These are phyloP conservation scores for Rhinatrema bivittatum DNA, from an alignment of 2,797 vertebrate species.

Conservation along the genomic window DNA sequence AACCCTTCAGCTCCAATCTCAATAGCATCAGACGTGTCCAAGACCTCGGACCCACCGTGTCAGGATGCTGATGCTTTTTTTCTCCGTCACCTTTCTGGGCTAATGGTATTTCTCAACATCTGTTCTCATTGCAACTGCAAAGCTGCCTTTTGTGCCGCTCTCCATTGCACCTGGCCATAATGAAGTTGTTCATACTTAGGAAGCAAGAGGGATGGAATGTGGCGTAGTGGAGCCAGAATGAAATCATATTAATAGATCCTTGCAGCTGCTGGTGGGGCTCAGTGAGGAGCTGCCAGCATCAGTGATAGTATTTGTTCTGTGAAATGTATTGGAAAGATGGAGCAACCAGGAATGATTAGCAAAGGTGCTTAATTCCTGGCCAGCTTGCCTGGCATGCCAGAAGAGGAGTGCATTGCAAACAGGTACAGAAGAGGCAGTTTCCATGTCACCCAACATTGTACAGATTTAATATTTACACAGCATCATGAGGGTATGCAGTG, in stretches of 20 bases:
- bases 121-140: constrained; percentile 30
- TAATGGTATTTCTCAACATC: constrained; percentile 31
- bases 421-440: constrained; percentile 14
- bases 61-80: constrained; percentile 16
- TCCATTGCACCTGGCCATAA: neutral
- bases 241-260: constrained; percentile 73
- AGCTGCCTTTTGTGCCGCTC: constrained; percentile 10
- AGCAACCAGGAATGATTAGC: constrained; percentile 33
- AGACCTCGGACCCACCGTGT: constrained; percentile 7
- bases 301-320: constrained; percentile 40
- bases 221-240: constrained; percentile 63
- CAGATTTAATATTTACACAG: too few species aligned
- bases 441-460: too few species aligned
- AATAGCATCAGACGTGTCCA: neutral
- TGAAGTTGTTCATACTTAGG: constrained; percentile 36
- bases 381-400: constrained; percentile 14
- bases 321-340: constrained; percentile 34
- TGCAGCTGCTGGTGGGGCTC: constrained; percentile 78
- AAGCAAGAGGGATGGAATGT: constrained; percentile 51
- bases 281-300: constrained; percentile 50
- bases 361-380: constrained; percentile 32
- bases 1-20: constrained; percentile 1
- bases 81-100: constrained; percentile 9
- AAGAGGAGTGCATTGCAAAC: constrained; percentile 20
- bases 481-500: too few species aligned